phyloP scores from a whole-genome alignment of 1,140 invertebrate genomes.

The Carcinoscorpius rotundicauda region DNA sequence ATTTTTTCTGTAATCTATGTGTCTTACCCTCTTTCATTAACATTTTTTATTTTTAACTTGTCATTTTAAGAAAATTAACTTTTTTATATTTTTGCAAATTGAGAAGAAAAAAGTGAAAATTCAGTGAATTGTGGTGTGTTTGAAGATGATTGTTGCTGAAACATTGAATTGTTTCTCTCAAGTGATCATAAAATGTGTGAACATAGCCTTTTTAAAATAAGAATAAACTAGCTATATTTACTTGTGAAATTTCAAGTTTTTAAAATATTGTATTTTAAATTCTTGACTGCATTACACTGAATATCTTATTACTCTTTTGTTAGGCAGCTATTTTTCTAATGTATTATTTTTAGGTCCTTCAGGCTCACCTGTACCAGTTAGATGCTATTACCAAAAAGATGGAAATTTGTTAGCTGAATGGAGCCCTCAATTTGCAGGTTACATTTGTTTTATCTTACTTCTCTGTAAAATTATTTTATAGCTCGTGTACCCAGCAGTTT shows the following conservation, averaged over 20 bases:
- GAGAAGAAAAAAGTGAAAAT: too few species aligned
- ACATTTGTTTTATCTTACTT: slow-evolving; percentile 18
- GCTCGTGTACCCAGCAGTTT: slow-evolving; percentile 49
- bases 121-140: too few species aligned
- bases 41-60: neutral
- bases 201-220: too few species aligned
- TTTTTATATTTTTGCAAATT: too few species aligned
- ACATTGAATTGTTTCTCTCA: too few species aligned
- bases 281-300: too few species aligned
- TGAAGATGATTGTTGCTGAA: too few species aligned
- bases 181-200: too few species aligned
- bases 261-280: too few species aligned
- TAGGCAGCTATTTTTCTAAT: neutral
- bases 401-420: slow-evolving; percentile 85
- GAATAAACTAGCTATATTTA: too few species aligned
- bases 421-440: slow-evolving; percentile 85
- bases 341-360: slow-evolving; percentile 48
- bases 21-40: neutral
- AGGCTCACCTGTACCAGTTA: slow-evolving; percentile 70
- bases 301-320: too few species aligned
- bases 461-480: slow-evolving; percentile 57
- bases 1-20: neutral
- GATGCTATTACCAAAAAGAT: slow-evolving; percentile 91
- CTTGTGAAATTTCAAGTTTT: too few species aligned
- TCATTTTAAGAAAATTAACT: neutral